Evolutionary conservation across 2,113 vertebrate species (phyloP), one percentile per base, ranked within the genome.

Genomic region (Mastomys natalensis): DNA sequence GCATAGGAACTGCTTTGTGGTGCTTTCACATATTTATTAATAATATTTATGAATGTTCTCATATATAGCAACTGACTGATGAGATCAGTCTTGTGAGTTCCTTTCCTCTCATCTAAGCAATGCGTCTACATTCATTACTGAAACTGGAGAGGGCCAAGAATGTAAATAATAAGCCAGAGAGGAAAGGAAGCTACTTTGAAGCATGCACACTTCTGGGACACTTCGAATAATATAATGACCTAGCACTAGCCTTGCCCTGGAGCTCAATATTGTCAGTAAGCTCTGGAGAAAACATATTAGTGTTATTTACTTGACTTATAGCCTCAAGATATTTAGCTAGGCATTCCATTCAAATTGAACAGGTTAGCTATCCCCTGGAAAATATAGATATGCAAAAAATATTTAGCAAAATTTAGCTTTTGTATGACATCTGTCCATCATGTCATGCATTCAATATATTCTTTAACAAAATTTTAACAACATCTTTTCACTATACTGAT

Each of bases 341-440:
- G 97, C 97, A 98, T 98, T 98, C 98, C 97, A 98, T 98, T 98
- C 98, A 98, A 98, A 98, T 99, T 98, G 98, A 98, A 97, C 97
- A 97, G 97, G 97, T 97, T 98, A 98, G 96, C 97, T 98, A 97
- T 97, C 97, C 98, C 97, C 95, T 98, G 97, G 95, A 98, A 98
- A 98, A 99, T 98, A 98, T 70, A 98, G 96, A 97, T 94, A 98
- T 98, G 97, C 98, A 98, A 98, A 98, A 98, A 70, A 98, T 98
- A 97, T 98, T 98, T 98, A 98, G 98, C 97, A 96, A 98, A 98
- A 95, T 98, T 98, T 98, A 97, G 96, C 97, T 97, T 94, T 98
- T 98, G 97, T 95, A 94, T 98, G 98, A 96, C 97, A 97, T 98
- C 98, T 98, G 97, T 93, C 98, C 91, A 95, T 98, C 96, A 96